Evolutionary conservation across 2,888 invertebrate species (phyloP).

Genomic region (Anagyrus pseudococci): DNA sequence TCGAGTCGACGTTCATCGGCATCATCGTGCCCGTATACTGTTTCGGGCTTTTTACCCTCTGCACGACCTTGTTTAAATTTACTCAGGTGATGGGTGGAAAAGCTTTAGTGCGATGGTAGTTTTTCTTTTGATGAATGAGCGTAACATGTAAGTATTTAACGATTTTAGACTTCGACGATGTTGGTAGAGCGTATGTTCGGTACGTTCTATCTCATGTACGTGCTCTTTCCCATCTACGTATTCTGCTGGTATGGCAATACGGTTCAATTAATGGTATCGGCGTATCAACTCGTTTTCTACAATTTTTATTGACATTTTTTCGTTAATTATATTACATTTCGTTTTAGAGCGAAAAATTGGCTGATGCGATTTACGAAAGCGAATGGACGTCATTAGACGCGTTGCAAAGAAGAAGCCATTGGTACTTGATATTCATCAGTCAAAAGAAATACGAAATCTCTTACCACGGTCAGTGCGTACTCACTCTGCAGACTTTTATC

Average conservation of each 20-base stretch:
- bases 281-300: too few relatives aligned
- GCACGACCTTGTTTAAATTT: constrained; percentile 2
- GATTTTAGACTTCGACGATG: neutral
- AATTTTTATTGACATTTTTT: neutral
- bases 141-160: neutral
- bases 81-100: neutral
- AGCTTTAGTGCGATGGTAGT: neutral
- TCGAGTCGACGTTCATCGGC: neutral
- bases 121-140: neutral
- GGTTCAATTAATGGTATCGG: constrained; percentile 14
- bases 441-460: constrained; percentile 9
- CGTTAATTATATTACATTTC: neutral
- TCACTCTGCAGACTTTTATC: constrained; percentile 11
- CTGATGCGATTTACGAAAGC: constrained; percentile 9
- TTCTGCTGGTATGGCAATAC: constrained; percentile 16
- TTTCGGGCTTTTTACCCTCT: neutral
- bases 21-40: constrained; percentile 1
- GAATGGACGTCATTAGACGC: constrained; percentile 13
- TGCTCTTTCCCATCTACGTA: neutral
- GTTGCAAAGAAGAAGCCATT: neutral
- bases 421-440: constrained; percentile 3
- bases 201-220: constrained; percentile 3
- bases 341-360: constrained; percentile 8
- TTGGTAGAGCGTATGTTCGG: neutral
- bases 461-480: constrained; percentile 10